A percentile compares a stretch with the other conserved stretches of the same genome.
These are phyloP conservation scores for Pteromalus puparum DNA, from an alignment of 1,140 invertebrate species.

Conservation along the genomic window DNA sequence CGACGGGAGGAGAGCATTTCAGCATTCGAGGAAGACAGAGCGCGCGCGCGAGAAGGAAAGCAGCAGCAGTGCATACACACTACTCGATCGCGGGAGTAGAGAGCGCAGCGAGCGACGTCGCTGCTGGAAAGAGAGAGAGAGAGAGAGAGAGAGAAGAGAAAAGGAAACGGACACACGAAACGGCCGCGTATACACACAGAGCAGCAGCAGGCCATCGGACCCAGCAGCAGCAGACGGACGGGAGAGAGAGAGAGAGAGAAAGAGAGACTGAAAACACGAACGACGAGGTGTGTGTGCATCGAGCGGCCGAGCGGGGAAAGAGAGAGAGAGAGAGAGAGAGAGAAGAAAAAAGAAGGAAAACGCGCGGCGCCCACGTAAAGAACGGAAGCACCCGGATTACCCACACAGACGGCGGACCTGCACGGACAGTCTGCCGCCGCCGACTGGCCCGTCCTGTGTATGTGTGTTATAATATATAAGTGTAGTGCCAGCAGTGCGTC, in stretches of 20 bases:
- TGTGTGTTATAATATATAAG: not conserved
- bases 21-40: conserved; percentile 25
- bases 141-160: not conserved
- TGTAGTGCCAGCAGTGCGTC: not conserved
- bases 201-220: conserved; percentile 5
- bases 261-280: conserved; percentile 30
- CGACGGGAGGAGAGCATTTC: not conserved
- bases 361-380: conserved; percentile 47
- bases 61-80: conserved; percentile 1
- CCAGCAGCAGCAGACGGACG: conserved; percentile 22
- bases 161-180: conserved; percentile 39
- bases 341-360: conserved; percentile 44
- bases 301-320: not conserved
- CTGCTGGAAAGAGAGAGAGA: not conserved
- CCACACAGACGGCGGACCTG: conserved; percentile 5
- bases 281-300: conserved; percentile 29
- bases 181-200: conserved; percentile 9
- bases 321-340: not conserved
- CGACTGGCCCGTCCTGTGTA: not conserved
- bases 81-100: not conserved
- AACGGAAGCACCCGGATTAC: conserved; percentile 53
- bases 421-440: not conserved
- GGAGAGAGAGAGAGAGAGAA: conserved; percentile 14
- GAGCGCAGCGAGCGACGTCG: not conserved
- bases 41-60: not conserved